Percentiles rank a stretch among this genome's conserved stretches.
These are phyloP conservation scores for Tenthredo distinguenda DNA, from an alignment of 2,888 invertebrate genomes.

Conservation along the genomic window DNA sequence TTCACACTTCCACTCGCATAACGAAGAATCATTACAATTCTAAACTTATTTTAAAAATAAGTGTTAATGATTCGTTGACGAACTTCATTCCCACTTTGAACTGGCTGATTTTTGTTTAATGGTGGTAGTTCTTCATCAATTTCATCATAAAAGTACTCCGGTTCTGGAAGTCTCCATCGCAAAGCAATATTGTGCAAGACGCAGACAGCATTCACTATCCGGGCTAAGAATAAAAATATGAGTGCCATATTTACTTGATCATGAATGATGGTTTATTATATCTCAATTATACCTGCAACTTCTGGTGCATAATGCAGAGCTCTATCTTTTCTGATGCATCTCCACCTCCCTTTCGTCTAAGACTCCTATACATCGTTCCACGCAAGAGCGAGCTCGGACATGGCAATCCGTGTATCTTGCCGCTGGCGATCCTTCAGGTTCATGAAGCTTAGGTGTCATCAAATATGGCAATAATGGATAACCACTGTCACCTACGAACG, in stretches of 20 bases:
- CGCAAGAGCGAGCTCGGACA: conserved; percentile 32
- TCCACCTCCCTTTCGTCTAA: conserved; percentile 51
- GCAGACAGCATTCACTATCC: conserved; percentile 48
- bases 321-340: conserved; percentile 53
- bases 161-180: conserved; percentile 33
- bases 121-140: conserved; percentile 40
- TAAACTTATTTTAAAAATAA: conserved; percentile 27
- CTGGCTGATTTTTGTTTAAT: background rate
- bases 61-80: conserved; percentile 32
- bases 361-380: conserved; percentile 44
- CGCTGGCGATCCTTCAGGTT: conserved; percentile 44
- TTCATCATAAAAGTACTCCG: conserved; percentile 35
- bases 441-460: conserved; percentile 43
- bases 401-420: conserved; percentile 43
- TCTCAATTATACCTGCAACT: conserved; percentile 28
- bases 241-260: conserved; percentile 34
- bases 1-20: conserved; percentile 7
- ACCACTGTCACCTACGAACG: conserved; percentile 35
- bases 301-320: conserved; percentile 54
- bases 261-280: conserved; percentile 28
- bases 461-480: conserved; percentile 43
- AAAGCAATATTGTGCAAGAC: conserved; percentile 53
- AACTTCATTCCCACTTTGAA: conserved; percentile 34
- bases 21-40: conserved; percentile 27
- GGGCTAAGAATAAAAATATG: conserved; percentile 46